A percentile compares a stretch with the other conserved stretches of the same genome.
phyloP scores from a whole-genome alignment of 2,797 vertebrate species.

The Bucorvus abyssinicus region DNA sequence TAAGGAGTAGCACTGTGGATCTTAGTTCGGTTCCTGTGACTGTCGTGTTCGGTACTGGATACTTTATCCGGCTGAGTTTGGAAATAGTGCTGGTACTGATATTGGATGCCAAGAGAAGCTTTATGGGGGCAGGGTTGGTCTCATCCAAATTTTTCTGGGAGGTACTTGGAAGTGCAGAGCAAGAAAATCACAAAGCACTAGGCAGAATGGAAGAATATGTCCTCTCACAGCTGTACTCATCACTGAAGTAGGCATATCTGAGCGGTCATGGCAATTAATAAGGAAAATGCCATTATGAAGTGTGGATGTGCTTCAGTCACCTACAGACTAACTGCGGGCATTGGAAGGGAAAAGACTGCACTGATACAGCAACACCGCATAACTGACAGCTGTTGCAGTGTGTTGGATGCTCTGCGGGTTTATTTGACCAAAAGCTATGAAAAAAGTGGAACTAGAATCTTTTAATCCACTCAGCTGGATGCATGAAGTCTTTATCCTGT shows the following conservation, averaged over 20 bases:
- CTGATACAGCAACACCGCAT: neutral
- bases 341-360: neutral
- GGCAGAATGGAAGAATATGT: neutral
- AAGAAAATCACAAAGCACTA: neutral
- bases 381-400: neutral
- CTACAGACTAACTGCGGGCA: neutral
- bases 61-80: neutral
- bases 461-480: neutral
- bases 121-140: neutral
- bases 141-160: neutral
- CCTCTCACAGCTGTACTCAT: neutral
- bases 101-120: neutral
- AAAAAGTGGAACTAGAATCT: neutral
- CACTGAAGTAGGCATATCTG: neutral
- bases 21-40: neutral
- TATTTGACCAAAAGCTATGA: neutral
- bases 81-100: neutral
- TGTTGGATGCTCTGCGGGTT: neutral
- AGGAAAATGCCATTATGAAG: neutral
- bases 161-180: neutral
- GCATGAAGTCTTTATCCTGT: neutral
- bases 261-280: neutral
- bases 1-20: neutral
- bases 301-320: neutral
- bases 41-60: neutral